Base-by-base conservation (phyloP, 1,140 invertebrate species). In the Tetramorium parvispinum region DNA sequence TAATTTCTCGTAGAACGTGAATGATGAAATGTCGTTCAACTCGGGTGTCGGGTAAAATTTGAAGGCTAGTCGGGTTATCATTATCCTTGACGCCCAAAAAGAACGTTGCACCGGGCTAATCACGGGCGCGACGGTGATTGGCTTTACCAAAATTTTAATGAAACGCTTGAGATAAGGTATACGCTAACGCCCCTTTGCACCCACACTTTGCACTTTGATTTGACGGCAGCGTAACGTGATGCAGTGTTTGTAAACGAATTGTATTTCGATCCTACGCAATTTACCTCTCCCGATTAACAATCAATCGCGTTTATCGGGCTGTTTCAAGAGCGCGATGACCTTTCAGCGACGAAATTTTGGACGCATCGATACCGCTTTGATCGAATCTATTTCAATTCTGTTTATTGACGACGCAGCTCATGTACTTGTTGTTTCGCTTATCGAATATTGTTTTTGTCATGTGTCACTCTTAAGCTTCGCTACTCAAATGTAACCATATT, bases 381-480 rank as follows among this genome's bases (percentile, higher is more conserved):
- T 73, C 21, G 27, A 66, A 73, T 57, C 37, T 73, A 59, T 37
- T 73, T 32, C 32, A 51, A 83, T 59, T 73, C 27, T 83, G 40
- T 75, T 73, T 83, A 46, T 49, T 59, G 46, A 13, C n/a, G 43
- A 37, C 27, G 59, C 51, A 71, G 43, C 18, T 78, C 40, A 18
- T 37, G 6, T 43, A 40, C 18, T 70, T 70, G 49, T 43, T 27
- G 43, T 43, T 57, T 37, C 46, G 18, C 11, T 71, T 71, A 82
- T 82, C 78, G 11, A 46, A 18, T 18, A 24, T 37, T 71, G 13
- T 51, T 71, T 49, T 37, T 55, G n/a, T 79, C 51, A 27, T 40
- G 11, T 53, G 51, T 24, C 51, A 3, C 32, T 40, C 21, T 81
- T 37, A 59, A 73, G 43, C 21, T 83, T 73, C 21, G 5, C 13